A percentile compares a stretch with the other conserved stretches of the same genome.
Conservation (phyloP, 92 coral and sea anemone species). For the Epizoanthus fatuus region DNA sequence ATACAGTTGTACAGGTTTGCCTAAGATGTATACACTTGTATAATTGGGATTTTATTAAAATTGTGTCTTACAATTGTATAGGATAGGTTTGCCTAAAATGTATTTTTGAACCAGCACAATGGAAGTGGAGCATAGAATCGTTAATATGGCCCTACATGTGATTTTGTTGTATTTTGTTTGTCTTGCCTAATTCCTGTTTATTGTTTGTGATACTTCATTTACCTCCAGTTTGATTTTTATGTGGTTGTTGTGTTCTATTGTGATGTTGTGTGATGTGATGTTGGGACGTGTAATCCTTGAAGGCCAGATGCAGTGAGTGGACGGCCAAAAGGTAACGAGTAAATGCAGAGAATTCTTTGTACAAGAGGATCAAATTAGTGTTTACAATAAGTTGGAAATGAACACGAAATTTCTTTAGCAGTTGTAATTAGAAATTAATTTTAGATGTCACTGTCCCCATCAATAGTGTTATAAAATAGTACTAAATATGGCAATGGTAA, state of each 20-base stretch:
- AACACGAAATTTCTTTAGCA: no score
- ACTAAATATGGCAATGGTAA: no score
- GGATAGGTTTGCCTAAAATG: background rate
- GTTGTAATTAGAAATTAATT: no score
- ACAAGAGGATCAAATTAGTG: background rate
- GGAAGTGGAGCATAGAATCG: conserved; percentile 16
- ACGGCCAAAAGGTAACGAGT: conserved; percentile 28
- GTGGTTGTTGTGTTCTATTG: background rate
- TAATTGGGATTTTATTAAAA: no score
- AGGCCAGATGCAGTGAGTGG: conserved; percentile 30
- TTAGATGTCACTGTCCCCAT: no score
- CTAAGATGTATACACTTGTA: no score
- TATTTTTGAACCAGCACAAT: background rate
- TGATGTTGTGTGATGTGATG: no score
- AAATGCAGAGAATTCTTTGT: conserved; percentile 6
- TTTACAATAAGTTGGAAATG: no score
- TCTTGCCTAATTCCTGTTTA: background rate
- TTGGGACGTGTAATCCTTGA: background rate
- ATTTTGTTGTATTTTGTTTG: background rate
- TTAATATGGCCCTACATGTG: conserved; percentile 21
- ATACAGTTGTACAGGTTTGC: background rate
- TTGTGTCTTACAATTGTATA: background rate
- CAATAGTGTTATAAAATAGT: no score
- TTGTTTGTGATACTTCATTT: background rate
- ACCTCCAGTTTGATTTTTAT: background rate